Evolutionary conservation across 2,797 vertebrate species (phyloP).

Genomic region (Podarcis siculus): DNA sequence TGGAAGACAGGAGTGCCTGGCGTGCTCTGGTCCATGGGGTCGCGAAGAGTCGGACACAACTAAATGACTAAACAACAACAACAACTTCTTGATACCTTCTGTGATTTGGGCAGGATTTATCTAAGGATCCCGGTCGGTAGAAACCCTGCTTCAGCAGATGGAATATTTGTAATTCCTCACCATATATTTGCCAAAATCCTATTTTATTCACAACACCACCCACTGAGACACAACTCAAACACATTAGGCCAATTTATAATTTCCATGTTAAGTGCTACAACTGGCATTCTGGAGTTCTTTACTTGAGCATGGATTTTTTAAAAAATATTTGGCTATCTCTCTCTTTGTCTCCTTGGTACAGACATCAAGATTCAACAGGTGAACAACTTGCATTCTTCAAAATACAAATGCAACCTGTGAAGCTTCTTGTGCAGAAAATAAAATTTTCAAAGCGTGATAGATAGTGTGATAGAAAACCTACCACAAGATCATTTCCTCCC

Average conservation of each 20-base stretch:
- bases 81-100: conserved; percentile 27
- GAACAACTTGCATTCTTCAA: background rate
- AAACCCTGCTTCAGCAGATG: too few species aligned
- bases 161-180: too few species aligned
- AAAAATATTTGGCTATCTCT: background rate
- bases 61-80: too few species aligned
- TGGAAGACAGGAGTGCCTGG: too few species aligned
- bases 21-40: too few species aligned
- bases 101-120: too few species aligned
- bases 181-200: too few species aligned
- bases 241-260: background rate
- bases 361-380: background rate
- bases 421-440: background rate
- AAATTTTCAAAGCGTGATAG: background rate
- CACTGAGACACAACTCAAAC: background rate
- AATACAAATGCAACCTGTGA: background rate
- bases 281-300: background rate
- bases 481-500: background rate
- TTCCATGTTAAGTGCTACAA: accelerated
- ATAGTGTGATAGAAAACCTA: background rate
- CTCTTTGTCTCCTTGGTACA: background rate
- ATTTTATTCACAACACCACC: background rate
- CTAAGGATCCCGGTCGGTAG: too few species aligned
- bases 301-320: conserved; percentile 23
- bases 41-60: too few species aligned